Evolutionary conservation across 2,113 vertebrate species (phyloP).

Genomic region (Solenodon paradoxus): DNA sequence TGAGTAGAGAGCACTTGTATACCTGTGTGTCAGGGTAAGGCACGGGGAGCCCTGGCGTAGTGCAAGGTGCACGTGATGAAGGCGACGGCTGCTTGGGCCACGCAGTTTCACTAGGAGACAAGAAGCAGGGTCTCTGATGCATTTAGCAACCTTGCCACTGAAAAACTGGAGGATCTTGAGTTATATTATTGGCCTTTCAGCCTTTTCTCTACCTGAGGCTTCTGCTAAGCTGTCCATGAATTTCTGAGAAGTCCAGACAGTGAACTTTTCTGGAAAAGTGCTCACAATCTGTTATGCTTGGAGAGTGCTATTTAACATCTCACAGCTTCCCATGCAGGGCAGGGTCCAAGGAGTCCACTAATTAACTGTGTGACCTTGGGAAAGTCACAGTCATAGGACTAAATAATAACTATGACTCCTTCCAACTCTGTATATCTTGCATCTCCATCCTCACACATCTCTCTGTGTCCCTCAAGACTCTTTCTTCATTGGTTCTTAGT

Average conservation of each 20-base stretch:
- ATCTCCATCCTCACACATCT: not conserved
- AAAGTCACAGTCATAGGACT: constrained; percentile 36
- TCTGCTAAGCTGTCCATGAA: not conserved
- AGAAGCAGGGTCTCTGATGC: not conserved
- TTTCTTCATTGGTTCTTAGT: constrained; percentile 71
- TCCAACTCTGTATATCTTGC: not conserved
- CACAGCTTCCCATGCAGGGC: not conserved
- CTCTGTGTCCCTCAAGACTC: not conserved
- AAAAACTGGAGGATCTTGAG: not conserved
- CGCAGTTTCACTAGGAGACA: not conserved
- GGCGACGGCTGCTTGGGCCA: not conserved
- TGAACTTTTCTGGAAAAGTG: not conserved
- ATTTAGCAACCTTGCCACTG: not conserved
- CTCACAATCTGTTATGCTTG: not conserved
- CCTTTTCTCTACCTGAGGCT: not conserved
- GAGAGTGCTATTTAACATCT: not conserved
- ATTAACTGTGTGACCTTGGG: constrained; percentile 67
- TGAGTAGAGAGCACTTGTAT: not conserved
- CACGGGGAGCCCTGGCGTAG: not conserved
- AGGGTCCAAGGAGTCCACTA: not conserved
- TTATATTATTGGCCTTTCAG: not conserved
- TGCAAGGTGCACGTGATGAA: not conserved
- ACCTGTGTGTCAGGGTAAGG: not conserved
- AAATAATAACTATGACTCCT: constrained; percentile 31
- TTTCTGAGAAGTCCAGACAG: constrained; percentile 17